These are phyloP conservation scores for Phoxinus phoxinus DNA, from an alignment of 2,113 vertebrate species.

Conservation along the genomic window DNA sequence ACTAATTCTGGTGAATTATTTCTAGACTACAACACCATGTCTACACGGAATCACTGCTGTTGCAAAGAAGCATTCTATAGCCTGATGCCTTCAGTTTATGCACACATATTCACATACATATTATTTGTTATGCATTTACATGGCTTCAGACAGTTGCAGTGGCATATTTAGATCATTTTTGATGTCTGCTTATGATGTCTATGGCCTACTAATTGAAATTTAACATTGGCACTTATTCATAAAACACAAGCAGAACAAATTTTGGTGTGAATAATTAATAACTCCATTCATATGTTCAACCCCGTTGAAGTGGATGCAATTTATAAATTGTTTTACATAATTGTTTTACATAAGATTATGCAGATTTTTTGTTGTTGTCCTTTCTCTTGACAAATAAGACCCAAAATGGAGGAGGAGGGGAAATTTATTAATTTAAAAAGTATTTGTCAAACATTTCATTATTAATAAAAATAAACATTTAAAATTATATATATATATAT, in stretches of 20 bases:
- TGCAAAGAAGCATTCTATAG: neutral
- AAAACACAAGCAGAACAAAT: slow-evolving; percentile 8
- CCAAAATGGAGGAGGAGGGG: neutral
- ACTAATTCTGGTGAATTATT: neutral
- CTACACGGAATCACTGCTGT: neutral
- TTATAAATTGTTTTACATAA: neutral
- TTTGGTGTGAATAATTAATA: slow-evolving; percentile 8
- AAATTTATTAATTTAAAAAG: too few species aligned
- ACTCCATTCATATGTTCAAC: neutral
- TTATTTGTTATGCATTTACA: neutral
- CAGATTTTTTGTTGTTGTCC: neutral
- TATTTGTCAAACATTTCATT: too few species aligned
- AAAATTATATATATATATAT: too few species aligned
- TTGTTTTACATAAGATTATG: neutral
- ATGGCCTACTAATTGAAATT: neutral
- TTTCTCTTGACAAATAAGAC: neutral
- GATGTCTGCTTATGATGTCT: neutral
- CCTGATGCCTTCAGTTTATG: neutral
- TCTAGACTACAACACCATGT: neutral
- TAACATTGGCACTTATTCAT: neutral
- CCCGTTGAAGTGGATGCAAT: neutral
- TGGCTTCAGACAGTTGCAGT: neutral
- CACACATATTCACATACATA: neutral
- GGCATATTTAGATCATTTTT: neutral
- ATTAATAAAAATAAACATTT: too few species aligned